Conservation (phyloP, 2,888 invertebrate species). For the Orgyia antiqua region DNA sequence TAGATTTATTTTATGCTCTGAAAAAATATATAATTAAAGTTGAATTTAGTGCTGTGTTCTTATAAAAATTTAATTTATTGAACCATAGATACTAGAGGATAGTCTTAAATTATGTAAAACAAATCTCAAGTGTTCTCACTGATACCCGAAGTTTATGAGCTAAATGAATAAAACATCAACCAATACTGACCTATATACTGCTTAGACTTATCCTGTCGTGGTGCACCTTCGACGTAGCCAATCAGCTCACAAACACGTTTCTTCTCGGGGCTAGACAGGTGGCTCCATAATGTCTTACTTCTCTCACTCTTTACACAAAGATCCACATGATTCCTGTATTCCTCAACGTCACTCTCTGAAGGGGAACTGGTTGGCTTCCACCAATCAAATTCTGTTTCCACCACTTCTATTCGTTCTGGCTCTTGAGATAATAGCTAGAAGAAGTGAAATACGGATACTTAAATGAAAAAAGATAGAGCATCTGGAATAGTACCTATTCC, state of each 20-base stretch:
- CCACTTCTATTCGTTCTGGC: slow-evolving; percentile 64
- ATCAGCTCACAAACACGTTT: slow-evolving; percentile 79
- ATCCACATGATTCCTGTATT: slow-evolving; percentile 43
- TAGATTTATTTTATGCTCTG: slow-evolving; percentile 87
- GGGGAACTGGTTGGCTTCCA: slow-evolving; percentile 57
- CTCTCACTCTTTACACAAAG: slow-evolving; percentile 75
- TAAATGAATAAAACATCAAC: no score
- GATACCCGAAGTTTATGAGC: no score
- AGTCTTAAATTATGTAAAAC: no score
- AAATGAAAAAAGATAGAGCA: no score
- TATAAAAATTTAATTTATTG: no score
- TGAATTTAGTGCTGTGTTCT: neutral
- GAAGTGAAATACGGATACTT: no score
- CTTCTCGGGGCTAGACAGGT: slow-evolving; percentile 81
- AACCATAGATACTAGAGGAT: no score
- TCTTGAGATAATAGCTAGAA: slow-evolving; percentile 56
- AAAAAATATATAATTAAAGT: slow-evolving; percentile 27
- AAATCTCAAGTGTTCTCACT: no score
- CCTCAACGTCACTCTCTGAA: slow-evolving; percentile 36
- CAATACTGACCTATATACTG: slow-evolving; percentile 75
- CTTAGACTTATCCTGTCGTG: slow-evolving; percentile 61
- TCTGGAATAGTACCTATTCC: neutral
- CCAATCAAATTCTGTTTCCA: slow-evolving; percentile 69
- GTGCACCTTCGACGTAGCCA: slow-evolving; percentile 79
- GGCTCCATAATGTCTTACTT: slow-evolving; percentile 76